Evolutionary conservation across 2,888 invertebrate species (phyloP).

Genomic region (Drosophila helvetica): DNA sequence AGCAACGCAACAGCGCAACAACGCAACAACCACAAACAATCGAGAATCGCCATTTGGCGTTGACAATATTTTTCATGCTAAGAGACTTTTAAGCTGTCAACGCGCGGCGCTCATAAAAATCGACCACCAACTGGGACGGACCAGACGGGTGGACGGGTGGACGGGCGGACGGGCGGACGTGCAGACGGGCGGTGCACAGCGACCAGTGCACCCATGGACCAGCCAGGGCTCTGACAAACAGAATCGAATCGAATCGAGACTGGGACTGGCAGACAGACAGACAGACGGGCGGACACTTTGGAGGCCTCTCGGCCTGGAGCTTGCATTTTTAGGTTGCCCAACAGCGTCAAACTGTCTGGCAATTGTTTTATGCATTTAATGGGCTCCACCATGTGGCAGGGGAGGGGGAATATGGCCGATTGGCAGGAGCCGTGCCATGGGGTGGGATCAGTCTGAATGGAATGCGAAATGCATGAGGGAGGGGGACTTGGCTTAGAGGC

Average conservation of each 20-base stretch:
- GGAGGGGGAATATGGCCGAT: not conserved
- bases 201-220: not conserved
- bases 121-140: conserved; percentile 62
- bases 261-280: conserved; percentile 9
- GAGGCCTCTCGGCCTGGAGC: not conserved
- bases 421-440: too few relatives aligned
- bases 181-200: not conserved
- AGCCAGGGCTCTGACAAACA: not conserved
- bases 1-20: not conserved
- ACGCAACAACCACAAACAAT: conserved; percentile 11
- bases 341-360: conserved; percentile 77
- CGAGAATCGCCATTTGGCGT: conserved; percentile 42
- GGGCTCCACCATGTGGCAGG: conserved; percentile 33
- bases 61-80: conserved; percentile 77
- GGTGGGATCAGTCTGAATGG: too few relatives aligned
- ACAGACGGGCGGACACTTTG: not conserved
- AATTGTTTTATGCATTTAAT: conserved; percentile 76
- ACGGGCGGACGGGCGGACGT: too few relatives aligned
- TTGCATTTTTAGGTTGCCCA: conserved; percentile 47
- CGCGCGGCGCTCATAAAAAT: conserved; percentile 74
- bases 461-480: too few relatives aligned
- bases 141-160: conserved; percentile 5
- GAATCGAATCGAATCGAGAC: conserved; percentile 5
- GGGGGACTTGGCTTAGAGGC: too few relatives aligned
- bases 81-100: conserved; percentile 78